Evolutionary conservation across 1,140 invertebrate species (phyloP), one percentile per base, ranked within the genome.

Genomic region (Drosophila kurseongensis): DNA sequence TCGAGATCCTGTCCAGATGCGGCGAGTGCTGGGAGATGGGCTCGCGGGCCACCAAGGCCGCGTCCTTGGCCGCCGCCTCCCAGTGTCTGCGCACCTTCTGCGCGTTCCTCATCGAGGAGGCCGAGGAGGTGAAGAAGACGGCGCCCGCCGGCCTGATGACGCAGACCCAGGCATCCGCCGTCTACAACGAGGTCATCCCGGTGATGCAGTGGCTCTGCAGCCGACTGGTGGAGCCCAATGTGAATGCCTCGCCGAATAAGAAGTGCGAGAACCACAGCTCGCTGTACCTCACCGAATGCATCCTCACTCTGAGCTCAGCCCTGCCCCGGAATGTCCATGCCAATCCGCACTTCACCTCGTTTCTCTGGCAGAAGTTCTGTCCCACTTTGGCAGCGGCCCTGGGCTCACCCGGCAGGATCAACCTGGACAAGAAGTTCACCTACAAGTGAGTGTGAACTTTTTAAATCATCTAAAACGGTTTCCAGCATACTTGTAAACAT

Each of bases 311-410:
- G 32, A 95, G 98, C 63, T 96, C 95, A 6, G 97, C 97, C 45
- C 92, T 98, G 59, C 96, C 96, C 0, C 95, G 96, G 76, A 95
- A 95, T 79, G 96, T 97, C 3, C 96, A 96, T 82, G 95, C 95
- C 5, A 97, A 97, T 91, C 94, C 95, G 9, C 96, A 97, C 85
- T 97, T 97, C 75, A 97, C 96, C 9, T 96, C 96, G 4, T 97
- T 97, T 78, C 92, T 97, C 0, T 97, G 98, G 98, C 97, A 98
- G 91, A 96, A 97, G 79, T 96, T 98, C 77, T 98, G 97, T 86
- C 97, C 98, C 0, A 95, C 96, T 4, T 93, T 98, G 60, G 96
- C 98, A 50, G 96, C 96, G 0, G 95, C 98, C 57, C 93, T 98
- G 1, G 97, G 97, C 0, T 96, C 96, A 16, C 97, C 96, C 2